Evolutionary conservation across 2,888 invertebrate genomes (phyloP).

Genomic region (Oxyscelio sp.): DNA sequence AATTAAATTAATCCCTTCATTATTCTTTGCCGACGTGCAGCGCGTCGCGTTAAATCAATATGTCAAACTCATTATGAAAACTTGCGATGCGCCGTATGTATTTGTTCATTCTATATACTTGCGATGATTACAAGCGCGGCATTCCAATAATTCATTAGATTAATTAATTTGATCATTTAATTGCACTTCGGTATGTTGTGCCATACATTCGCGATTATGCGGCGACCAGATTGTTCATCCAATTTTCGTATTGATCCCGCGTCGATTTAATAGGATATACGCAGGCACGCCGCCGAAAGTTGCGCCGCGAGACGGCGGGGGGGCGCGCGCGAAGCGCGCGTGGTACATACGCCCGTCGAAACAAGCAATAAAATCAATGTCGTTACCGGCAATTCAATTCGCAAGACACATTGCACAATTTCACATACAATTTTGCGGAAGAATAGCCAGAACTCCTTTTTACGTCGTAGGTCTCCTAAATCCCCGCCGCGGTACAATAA

Average conservation of each 20-base stretch:
- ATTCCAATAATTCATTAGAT: slow-evolving; percentile 79
- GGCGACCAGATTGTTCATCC: slow-evolving; percentile 70
- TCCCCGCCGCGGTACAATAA: slow-evolving; percentile 80
- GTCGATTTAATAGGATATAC: slow-evolving; percentile 70
- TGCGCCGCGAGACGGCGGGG: slow-evolving; percentile 52
- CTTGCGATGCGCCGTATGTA: no score
- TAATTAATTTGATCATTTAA: slow-evolving; percentile 77
- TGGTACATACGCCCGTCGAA: slow-evolving; percentile 78
- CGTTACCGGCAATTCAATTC: slow-evolving; percentile 89
- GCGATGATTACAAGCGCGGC: no score
- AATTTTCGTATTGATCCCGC: slow-evolving; percentile 72
- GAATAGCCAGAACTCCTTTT: slow-evolving; percentile 88
- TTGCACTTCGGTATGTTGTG: slow-evolving; percentile 59
- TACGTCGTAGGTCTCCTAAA: slow-evolving; percentile 86
- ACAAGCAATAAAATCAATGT: slow-evolving; percentile 89
- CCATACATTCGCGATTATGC: slow-evolving; percentile 60
- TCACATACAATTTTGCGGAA: slow-evolving; percentile 89
- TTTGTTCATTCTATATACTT: no score
- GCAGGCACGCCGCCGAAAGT: slow-evolving; percentile 41
- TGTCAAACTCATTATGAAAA: no score
- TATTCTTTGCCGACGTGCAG: no score
- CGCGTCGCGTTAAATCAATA: no score
- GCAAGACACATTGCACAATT: slow-evolving; percentile 89
- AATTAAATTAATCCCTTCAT: no score
- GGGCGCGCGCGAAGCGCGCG: slow-evolving; percentile 38